Conservation (phyloP, 2,113 vertebrate genomes). For the Irena cyanogastra region DNA sequence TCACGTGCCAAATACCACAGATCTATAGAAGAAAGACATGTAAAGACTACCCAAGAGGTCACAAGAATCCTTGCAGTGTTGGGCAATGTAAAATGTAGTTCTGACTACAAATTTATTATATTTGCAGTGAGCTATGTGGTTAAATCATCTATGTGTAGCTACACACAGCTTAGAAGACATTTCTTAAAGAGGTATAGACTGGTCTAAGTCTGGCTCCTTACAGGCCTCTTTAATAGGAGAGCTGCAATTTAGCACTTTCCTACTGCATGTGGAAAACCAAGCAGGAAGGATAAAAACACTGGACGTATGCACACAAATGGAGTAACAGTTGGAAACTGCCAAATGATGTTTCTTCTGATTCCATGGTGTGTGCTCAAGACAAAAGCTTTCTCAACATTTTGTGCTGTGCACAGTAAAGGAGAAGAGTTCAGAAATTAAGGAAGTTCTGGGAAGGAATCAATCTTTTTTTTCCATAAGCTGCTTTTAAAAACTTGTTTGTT, state of each 20-base stretch:
- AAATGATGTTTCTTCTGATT: neutral
- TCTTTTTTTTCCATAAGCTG: neutral
- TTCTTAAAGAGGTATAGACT: neutral
- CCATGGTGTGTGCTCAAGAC: neutral
- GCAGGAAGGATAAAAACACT: neutral
- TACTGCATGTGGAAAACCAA: neutral
- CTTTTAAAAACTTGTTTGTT: neutral
- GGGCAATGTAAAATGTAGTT: neutral
- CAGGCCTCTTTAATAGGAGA: neutral
- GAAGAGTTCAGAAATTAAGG: neutral
- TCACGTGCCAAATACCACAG: neutral
- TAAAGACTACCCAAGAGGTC: neutral
- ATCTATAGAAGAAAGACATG: neutral
- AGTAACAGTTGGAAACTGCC: neutral
- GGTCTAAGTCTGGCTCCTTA: neutral
- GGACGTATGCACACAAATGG: rapidly evolving
- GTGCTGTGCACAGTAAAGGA: neutral
- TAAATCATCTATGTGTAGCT: neutral
- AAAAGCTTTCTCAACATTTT: neutral
- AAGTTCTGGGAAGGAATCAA: neutral
- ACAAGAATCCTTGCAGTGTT: neutral
- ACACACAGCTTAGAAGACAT: neutral
- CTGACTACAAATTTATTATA: neutral
- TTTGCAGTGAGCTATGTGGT: neutral
- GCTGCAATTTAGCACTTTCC: neutral